Conservation (phyloP, 2,113 vertebrate species). For the Canis aureus region DNA sequence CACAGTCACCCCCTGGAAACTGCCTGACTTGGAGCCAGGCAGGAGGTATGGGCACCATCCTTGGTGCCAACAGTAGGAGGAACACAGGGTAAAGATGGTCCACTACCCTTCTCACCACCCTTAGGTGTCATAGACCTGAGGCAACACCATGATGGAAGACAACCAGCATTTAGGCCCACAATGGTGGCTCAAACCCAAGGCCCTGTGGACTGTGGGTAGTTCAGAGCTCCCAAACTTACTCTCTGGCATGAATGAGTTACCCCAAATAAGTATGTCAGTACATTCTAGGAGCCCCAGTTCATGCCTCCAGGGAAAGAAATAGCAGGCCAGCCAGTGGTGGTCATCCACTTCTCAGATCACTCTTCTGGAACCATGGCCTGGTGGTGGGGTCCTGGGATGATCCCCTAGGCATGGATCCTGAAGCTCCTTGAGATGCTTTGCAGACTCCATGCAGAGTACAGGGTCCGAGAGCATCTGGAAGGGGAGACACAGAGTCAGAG, state of each 20-base stretch:
- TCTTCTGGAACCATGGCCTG: neutral
- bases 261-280: neutral
- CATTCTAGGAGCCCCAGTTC: neutral
- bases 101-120: neutral
- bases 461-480: neutral
- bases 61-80: neutral
- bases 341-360: neutral
- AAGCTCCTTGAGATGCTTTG: neutral
- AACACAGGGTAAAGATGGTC: accelerated
- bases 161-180: neutral
- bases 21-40: neutral
- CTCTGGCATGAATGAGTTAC: neutral
- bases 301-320: neutral
- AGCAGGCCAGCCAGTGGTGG: accelerated
- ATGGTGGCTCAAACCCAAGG: accelerated
- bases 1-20: neutral
- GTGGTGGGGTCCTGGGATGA: accelerated
- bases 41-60: neutral
- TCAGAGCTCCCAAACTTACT: neutral
- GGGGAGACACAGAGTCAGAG: neutral
- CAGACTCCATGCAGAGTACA: neutral
- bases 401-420: neutral
- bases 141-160: neutral
- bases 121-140: neutral
- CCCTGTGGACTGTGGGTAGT: neutral